These are phyloP conservation scores for Aphodius granarius DNA, from an alignment of 2,888 invertebrate genomes.

Conservation along the genomic window DNA sequence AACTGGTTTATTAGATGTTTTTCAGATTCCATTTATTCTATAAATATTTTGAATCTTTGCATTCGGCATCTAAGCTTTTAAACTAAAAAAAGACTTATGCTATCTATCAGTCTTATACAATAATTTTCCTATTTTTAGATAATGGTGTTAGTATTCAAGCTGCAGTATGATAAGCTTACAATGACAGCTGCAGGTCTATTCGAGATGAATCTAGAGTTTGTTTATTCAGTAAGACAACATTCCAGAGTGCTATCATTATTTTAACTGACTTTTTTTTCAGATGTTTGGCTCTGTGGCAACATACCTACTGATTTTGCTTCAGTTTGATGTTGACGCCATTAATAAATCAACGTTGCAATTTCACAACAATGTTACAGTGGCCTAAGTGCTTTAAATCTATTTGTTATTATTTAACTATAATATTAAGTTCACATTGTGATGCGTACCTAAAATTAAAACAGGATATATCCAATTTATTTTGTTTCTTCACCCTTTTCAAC, in stretches of 20 bases:
- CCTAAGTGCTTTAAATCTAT: background rate
- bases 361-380: background rate
- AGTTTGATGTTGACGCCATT: constrained; percentile 31
- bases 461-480: too few relatives aligned
- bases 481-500: too few relatives aligned
- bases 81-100: too few relatives aligned
- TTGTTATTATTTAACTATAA: background rate
- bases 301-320: constrained; percentile 39
- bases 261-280: background rate
- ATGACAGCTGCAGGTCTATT: constrained; percentile 38
- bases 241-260: background rate
- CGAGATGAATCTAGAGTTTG: constrained; percentile 36
- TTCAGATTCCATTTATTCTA: too few relatives aligned
- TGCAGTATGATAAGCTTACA: constrained; percentile 38
- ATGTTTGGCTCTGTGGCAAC: constrained; percentile 33
- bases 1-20: too few relatives aligned
- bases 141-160: constrained; percentile 23
- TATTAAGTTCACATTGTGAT: background rate
- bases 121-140: constrained; percentile 11
- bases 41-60: too few relatives aligned
- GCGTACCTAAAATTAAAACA: background rate
- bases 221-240: constrained; percentile 37
- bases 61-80: too few relatives aligned
- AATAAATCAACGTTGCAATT: background rate
- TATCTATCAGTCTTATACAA: background rate